Conservation (phyloP, 2,888 invertebrate genomes). For the Cephonodes hylas region DNA sequence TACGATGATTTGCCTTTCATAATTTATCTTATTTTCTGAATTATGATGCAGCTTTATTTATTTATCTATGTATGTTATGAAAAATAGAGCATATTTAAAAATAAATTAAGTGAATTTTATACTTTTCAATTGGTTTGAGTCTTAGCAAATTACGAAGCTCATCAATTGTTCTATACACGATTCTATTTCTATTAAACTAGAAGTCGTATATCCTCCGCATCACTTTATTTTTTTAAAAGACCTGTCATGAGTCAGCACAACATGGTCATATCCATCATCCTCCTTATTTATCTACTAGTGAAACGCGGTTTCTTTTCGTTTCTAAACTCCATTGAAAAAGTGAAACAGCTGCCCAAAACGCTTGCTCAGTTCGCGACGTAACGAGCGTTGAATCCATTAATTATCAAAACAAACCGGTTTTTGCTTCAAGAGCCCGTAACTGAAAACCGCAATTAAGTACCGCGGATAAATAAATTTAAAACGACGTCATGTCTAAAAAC, state of each 20-base stretch:
- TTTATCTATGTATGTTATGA: too few species aligned
- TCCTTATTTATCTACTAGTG: neutral
- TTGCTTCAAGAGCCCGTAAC: conserved; percentile 36
- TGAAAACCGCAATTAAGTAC: conserved; percentile 49
- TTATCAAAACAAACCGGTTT: conserved; percentile 43
- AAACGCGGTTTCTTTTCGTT: neutral
- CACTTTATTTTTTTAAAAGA: neutral
- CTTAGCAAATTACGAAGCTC: too few species aligned
- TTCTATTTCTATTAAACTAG: too few species aligned
- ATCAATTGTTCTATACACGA: too few species aligned
- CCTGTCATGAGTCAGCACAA: neutral
- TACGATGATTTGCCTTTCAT: too few species aligned
- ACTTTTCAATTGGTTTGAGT: too few species aligned
- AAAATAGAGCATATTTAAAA: too few species aligned
- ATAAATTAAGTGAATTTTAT: too few species aligned
- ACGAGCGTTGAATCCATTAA: conserved; percentile 40
- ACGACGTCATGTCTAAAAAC: conserved; percentile 42
- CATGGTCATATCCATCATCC: neutral
- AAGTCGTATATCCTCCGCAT: neutral
- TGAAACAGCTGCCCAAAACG: conserved; percentile 27
- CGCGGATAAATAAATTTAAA: conserved; percentile 48
- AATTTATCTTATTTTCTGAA: too few species aligned
- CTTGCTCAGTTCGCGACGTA: conserved; percentile 25
- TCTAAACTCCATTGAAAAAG: conserved; percentile 19
- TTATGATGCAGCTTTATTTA: too few species aligned